Evolutionary conservation across 2,113 vertebrate genomes (phyloP).

Genomic region (Bos indicus): DNA sequence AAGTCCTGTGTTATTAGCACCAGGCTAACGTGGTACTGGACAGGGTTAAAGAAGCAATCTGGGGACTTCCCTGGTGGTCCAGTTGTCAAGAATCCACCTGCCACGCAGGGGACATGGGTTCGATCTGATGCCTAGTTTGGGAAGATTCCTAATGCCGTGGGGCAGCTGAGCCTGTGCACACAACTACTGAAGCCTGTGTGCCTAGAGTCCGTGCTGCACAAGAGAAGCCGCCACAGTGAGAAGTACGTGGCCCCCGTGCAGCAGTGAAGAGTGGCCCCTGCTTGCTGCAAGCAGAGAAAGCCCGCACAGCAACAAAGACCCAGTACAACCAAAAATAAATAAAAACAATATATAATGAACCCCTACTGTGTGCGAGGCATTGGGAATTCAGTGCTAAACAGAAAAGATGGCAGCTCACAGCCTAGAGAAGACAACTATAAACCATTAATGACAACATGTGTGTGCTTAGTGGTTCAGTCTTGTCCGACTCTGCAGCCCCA

Average conservation of each 20-base stretch:
- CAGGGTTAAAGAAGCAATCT: background rate
- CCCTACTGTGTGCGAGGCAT: background rate
- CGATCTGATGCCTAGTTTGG: background rate
- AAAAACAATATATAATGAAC: background rate
- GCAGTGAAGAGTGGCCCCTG: background rate
- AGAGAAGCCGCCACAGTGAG: too few relatives aligned
- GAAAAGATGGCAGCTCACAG: background rate
- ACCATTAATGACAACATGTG: background rate
- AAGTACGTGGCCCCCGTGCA: background rate
- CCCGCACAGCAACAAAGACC: background rate
- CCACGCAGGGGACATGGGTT: background rate
- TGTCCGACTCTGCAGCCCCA: background rate
- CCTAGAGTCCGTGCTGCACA: background rate
- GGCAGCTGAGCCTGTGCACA: background rate
- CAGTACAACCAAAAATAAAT: background rate
- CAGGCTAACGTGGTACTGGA: background rate
- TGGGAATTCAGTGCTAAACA: background rate
- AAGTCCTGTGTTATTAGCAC: background rate
- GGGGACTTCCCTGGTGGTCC: background rate
- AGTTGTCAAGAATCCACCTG: background rate
- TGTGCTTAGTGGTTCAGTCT: background rate
- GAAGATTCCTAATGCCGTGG: background rate
- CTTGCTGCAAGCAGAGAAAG: background rate
- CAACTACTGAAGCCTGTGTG: background rate
- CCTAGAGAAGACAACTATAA: background rate